Evolutionary conservation across 2,888 invertebrate species (phyloP).

Genomic region (Parasteatoda lunata): DNA sequence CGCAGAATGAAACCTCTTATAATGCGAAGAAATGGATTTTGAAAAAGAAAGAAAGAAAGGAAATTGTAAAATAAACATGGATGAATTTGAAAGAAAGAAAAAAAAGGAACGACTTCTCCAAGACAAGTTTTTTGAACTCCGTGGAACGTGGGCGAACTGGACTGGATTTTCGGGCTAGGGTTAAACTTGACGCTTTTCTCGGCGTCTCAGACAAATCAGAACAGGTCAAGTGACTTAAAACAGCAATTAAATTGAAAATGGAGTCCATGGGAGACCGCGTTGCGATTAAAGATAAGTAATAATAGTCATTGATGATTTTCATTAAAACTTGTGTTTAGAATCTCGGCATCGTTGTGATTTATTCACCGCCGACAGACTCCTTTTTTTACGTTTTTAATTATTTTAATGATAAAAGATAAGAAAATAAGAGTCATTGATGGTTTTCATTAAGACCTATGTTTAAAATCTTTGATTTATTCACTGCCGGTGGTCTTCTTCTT

Average conservation of each 20-base stretch:
- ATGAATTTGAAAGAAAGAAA: not conserved
- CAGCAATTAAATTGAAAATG: not conserved
- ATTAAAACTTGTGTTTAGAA: too few species aligned
- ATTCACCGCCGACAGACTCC: too few species aligned
- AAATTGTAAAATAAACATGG: not conserved
- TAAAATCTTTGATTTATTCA: too few species aligned
- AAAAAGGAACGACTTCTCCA: not conserved
- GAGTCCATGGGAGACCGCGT: not conserved
- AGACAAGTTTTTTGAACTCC: slow-evolving; percentile 1
- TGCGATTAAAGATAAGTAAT: too few species aligned
- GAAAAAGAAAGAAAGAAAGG: not conserved
- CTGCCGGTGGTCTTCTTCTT: too few species aligned
- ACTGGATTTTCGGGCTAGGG: not conserved
- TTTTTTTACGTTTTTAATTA: too few species aligned
- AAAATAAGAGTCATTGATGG: too few species aligned
- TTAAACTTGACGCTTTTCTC: not conserved
- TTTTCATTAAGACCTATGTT: too few species aligned
- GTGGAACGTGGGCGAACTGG: not conserved
- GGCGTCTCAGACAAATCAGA: not conserved
- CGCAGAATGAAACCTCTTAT: slow-evolving; percentile 14
- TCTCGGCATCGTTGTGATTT: too few species aligned
- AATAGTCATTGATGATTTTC: too few species aligned
- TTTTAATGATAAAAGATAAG: too few species aligned
- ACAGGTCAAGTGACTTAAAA: not conserved
- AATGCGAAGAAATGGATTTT: slow-evolving; percentile 4